These are phyloP conservation scores for Holotrichia oblita DNA, from an alignment of 1,140 invertebrate species.

Conservation along the genomic window DNA sequence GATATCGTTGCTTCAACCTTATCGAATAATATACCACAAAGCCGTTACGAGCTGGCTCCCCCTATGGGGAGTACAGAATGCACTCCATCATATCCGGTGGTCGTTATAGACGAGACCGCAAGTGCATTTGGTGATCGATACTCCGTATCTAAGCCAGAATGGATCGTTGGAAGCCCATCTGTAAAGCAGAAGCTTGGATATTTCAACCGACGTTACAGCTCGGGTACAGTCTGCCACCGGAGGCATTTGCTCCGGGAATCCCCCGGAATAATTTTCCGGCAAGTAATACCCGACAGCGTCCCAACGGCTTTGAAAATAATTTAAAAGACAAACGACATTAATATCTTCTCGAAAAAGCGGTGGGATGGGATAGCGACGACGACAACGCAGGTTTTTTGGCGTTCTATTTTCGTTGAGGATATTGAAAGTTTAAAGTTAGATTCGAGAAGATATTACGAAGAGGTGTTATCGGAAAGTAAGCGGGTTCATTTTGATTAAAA, in stretches of 20 bases:
- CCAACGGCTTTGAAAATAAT: constrained; percentile 6
- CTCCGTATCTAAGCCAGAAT: background rate
- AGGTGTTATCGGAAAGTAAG: too few relatives aligned
- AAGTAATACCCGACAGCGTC: background rate
- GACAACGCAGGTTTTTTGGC: too few relatives aligned
- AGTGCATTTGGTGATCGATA: background rate
- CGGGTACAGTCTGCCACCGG: background rate
- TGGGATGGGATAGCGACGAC: too few relatives aligned
- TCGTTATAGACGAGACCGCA: background rate
- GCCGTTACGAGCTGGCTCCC: background rate
- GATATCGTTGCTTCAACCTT: background rate
- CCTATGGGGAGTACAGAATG: background rate
- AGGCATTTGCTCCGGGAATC: background rate
- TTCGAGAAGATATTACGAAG: too few relatives aligned
- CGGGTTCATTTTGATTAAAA: too few relatives aligned
- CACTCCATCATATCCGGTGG: constrained; percentile 11
- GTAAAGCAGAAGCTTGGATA: background rate
- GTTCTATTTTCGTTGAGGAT: too few relatives aligned
- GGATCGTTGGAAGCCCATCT: background rate
- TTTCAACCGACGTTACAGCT: too few relatives aligned
- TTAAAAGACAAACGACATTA: constrained; percentile 21
- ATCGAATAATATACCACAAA: background rate
- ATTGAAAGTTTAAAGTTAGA: too few relatives aligned
- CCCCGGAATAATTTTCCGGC: background rate
- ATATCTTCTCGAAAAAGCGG: background rate